Evolutionary conservation across 2,888 invertebrate species (phyloP).

Genomic region (Exephanes ischioxanthus): DNA sequence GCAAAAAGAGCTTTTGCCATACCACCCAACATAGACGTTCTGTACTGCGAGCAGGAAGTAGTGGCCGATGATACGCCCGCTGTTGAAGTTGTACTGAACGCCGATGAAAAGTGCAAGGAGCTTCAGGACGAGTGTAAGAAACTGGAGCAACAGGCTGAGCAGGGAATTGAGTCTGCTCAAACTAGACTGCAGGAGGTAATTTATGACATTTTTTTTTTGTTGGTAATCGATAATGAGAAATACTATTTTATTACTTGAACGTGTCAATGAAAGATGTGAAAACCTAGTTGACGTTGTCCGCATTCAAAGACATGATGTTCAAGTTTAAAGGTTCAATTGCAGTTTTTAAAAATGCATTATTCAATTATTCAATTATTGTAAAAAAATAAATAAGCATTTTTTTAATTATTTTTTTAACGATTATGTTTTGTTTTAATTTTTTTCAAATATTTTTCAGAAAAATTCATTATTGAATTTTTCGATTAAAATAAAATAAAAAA

Average conservation of each 20-base stretch:
- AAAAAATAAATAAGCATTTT: too few species aligned
- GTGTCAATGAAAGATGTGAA: not conserved
- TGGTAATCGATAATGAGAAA: not conserved
- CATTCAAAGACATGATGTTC: too few species aligned
- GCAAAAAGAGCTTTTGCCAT: conserved; percentile 96
- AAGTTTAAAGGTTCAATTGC: too few species aligned
- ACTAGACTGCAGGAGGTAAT: conserved; percentile 92
- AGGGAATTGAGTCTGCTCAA: conserved; percentile 91
- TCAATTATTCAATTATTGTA: too few species aligned
- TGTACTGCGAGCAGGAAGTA: conserved; percentile 99
- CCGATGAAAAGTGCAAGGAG: conserved; percentile 95
- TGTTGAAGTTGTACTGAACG: conserved; percentile 96
- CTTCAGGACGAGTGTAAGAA: conserved; percentile 94
- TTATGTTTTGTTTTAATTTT: too few species aligned
- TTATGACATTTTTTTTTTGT: conserved; percentile 10
- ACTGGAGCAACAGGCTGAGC: conserved; percentile 91
- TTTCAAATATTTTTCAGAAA: too few species aligned
- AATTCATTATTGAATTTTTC: too few species aligned
- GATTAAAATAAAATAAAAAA: not conserved
- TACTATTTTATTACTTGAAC: not conserved
- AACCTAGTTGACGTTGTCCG: not conserved
- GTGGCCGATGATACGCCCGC: conserved; percentile 97
- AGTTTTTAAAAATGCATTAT: too few species aligned
- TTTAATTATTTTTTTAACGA: too few species aligned
- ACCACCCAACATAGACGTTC: conserved; percentile 97